Conservation (phyloP, 2,797 vertebrate genomes). For the Pseudomugil gertrudae region DNA sequence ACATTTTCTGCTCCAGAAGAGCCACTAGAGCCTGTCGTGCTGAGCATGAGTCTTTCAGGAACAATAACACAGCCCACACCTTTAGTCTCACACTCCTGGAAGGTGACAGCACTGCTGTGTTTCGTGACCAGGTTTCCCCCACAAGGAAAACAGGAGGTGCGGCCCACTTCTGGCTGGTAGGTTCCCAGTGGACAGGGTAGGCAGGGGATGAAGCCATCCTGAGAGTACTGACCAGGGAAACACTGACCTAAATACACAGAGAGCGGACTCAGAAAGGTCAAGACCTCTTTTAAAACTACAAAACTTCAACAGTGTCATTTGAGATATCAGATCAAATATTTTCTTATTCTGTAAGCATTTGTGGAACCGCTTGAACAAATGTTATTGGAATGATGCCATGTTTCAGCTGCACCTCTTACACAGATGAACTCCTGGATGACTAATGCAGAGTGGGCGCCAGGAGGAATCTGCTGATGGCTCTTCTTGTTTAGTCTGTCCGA, state of each 20-base stretch:
- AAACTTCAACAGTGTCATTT: background rate
- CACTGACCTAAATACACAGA: constrained; percentile 87
- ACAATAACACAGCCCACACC: constrained; percentile 76
- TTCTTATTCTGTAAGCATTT: constrained; percentile 9
- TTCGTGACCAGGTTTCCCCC: constrained; percentile 90
- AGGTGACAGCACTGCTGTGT: constrained; percentile 83
- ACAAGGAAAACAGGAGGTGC: constrained; percentile 91
- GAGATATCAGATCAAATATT: constrained; percentile 8
- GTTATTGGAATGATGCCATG: constrained; percentile 42
- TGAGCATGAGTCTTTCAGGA: background rate
- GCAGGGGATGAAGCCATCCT: constrained; percentile 92
- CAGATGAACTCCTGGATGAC: constrained; percentile 56
- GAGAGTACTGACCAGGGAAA: constrained; percentile 89
- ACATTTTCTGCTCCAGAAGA: background rate
- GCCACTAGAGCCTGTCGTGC: constrained; percentile 3
- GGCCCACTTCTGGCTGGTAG: constrained; percentile 91
- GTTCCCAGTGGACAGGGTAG: constrained; percentile 87
- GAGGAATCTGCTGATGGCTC: constrained; percentile 64
- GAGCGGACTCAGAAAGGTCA: constrained; percentile 16
- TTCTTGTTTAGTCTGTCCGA: constrained; percentile 83
- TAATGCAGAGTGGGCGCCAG: constrained; percentile 66
- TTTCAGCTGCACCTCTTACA: constrained; percentile 61
- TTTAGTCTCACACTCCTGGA: constrained; percentile 97
- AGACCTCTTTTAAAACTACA: background rate
- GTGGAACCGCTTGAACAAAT: constrained; percentile 30